Evolutionary conservation across 2,113 vertebrate genomes (phyloP), one percentile per base, ranked within the genome.

Genomic region (Pampusana beccarii): DNA sequence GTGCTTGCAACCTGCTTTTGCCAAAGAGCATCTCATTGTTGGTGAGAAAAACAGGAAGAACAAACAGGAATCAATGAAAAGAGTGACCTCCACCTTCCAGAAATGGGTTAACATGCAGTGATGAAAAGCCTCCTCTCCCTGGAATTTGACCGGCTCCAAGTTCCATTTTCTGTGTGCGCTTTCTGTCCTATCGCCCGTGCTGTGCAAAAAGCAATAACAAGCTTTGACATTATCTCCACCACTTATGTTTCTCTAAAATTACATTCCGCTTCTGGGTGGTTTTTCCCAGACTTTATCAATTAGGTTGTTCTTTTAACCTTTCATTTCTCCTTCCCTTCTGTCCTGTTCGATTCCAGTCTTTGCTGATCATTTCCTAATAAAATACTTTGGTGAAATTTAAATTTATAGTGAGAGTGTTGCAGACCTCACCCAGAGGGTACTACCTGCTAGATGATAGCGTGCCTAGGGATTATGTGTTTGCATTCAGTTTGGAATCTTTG

Each of bases 281-380:
- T 94, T 92, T 91, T 40, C 26, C 33, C 51, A 79, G 38, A 65
- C 46, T 70, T 61, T 85, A 96, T 94, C 20, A 69, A 71, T 93
- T 92, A 93, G 16, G 24, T 69, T 95, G 62, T 88, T 92, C 87
- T 91, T 95, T 95, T 78, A 96, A 89, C 79, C 73, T 97, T 96
- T 88, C 42, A 48, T 95, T 84, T 69, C 64, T 96, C 58, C 18
- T 94, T 91, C 36, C 69, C 25, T 88, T 94, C 83, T 91, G 42
- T 95, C 66, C 7, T 86, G n/a, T 94, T 82, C 81, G 88, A 95
- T 96, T 97, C 51, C 25, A 46, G 40, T 57, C 69, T 90, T 95
- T 85, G 67, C 61, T 95, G 81, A 81, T 94, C 19, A 0, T 74
- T 96, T 92, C 74, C 50, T 86, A 92, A 92, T 80, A 89, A 97